These are phyloP conservation scores for human DNA, from an alignment of 2,113 vertebrate genomes.

Conservation along the genomic window DNA sequence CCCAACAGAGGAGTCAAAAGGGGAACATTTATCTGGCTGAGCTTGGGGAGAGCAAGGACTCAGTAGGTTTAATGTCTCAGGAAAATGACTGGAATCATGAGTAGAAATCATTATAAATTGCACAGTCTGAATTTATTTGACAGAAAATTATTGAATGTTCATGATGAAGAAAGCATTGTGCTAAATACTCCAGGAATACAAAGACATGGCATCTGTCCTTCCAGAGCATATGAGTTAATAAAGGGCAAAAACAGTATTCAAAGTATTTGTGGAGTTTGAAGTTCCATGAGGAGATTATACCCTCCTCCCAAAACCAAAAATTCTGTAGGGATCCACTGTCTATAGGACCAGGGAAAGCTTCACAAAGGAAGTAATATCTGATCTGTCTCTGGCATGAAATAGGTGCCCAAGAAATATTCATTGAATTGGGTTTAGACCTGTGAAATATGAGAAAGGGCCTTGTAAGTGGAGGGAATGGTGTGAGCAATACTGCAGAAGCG, in stretches of 20 bases:
- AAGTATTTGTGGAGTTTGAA: conserved; percentile 18
- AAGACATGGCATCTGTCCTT: neutral
- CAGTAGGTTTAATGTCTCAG: conserved; percentile 19
- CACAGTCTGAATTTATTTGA: conserved; percentile 43
- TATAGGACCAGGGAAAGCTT: neutral
- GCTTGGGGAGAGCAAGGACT: neutral
- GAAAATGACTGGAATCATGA: conserved; percentile 37
- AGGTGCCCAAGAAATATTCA: conserved; percentile 16
- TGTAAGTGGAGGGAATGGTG: neutral
- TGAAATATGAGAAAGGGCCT: neutral
- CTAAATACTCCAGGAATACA: neutral
- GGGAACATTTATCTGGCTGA: conserved; percentile 26
- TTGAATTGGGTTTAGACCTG: neutral
- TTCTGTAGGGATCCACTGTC: neutral
- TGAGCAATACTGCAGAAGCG: neutral
- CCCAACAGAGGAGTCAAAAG: neutral
- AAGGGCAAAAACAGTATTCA: neutral
- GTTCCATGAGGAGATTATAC: neutral
- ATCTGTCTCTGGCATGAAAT: neutral
- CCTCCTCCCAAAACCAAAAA: neutral
- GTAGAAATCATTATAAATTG: conserved; percentile 36
- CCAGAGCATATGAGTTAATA: neutral
- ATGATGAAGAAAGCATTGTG: conserved; percentile 28
- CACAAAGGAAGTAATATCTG: conserved; percentile 16
- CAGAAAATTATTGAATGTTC: conserved; percentile 39